Percentiles rank a stretch among this genome's conserved stretches.
phyloP scores from a whole-genome alignment of 2,797 vertebrate genomes.

The Xerus rutilus region DNA sequence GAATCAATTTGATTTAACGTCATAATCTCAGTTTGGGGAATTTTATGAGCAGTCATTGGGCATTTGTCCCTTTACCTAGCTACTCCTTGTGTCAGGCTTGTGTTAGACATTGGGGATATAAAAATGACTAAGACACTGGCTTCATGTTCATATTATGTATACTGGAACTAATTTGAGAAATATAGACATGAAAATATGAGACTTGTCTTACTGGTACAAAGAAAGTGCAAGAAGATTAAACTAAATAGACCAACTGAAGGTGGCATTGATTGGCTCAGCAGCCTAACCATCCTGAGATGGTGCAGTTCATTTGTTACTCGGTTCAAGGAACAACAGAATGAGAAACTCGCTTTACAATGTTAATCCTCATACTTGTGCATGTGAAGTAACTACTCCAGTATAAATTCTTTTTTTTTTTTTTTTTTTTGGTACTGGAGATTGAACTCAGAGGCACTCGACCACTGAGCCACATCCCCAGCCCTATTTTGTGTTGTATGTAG shows the following conservation, averaged over 20 bases:
- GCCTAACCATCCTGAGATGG: not conserved
- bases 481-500: too few species aligned
- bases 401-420: not conserved
- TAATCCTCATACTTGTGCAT: not conserved
- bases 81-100: not conserved
- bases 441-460: too few species aligned
- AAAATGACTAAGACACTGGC: not conserved
- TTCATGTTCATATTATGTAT: not conserved
- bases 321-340: not conserved
- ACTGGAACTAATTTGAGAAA: not conserved
- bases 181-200: not conserved
- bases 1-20: not conserved
- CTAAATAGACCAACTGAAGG: not conserved
- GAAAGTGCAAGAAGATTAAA: not conserved
- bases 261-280: rapidly evolving
- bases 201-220: not conserved
- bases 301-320: not conserved
- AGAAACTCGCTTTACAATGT: not conserved
- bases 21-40: not conserved
- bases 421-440: too few species aligned
- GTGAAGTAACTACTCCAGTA: slow-evolving; percentile 18
- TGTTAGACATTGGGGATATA: not conserved
- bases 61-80: not conserved
- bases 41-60: not conserved
- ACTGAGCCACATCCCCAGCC: too few species aligned